These are phyloP conservation scores for Catalaphyllia jardinei DNA, from an alignment of 64 coral and sea anemone species.

Conservation along the genomic window DNA sequence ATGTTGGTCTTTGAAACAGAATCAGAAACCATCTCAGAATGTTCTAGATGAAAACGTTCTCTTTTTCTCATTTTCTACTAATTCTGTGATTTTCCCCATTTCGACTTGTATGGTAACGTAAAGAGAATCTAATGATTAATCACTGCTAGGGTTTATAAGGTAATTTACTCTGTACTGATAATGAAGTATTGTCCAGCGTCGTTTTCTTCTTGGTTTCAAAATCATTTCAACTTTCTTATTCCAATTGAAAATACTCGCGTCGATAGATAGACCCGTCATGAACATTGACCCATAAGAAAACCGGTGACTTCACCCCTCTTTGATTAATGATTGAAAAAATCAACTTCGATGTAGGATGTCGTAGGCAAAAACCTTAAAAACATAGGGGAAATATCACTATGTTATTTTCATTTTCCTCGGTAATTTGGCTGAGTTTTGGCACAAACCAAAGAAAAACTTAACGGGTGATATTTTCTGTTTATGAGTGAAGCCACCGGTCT, in stretches of 20 bases:
- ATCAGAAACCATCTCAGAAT: no score
- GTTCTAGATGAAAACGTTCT: no score
- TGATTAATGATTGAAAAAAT: background rate
- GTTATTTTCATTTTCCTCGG: background rate
- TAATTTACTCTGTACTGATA: background rate
- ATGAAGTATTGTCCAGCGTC: background rate
- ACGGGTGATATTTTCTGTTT: constrained; percentile 45
- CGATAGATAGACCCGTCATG: background rate
- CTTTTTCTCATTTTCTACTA: no score
- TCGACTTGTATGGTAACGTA: background rate
- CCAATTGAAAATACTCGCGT: background rate
- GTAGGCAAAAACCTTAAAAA: background rate
- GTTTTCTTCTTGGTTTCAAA: background rate
- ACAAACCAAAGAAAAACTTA: background rate
- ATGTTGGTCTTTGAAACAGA: no score
- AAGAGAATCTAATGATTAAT: background rate
- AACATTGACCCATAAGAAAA: background rate
- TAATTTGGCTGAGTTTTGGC: background rate
- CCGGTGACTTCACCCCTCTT: constrained; percentile 22
- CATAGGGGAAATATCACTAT: background rate
- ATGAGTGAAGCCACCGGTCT: constrained; percentile 27
- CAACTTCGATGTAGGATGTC: background rate
- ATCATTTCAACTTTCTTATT: background rate
- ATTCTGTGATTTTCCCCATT: background rate
- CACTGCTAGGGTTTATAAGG: background rate